These are phyloP conservation scores for Pecten maximus DNA, from an alignment of 2,888 invertebrate species.

Conservation along the genomic window DNA sequence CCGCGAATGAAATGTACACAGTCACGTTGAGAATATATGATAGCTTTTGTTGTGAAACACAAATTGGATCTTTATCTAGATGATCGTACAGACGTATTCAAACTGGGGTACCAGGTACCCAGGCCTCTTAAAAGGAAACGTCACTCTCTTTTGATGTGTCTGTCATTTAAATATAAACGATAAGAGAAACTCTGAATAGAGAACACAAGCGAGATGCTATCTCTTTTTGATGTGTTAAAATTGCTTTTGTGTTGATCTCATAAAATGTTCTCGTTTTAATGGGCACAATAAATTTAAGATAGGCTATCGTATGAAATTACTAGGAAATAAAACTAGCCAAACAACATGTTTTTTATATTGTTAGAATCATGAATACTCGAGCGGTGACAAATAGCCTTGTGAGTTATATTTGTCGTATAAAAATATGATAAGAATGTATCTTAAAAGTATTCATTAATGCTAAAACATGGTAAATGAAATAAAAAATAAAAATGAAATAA, in stretches of 20 bases:
- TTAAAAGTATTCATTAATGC: background rate
- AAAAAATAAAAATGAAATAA: background rate
- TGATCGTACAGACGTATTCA: background rate
- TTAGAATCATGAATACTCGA: background rate
- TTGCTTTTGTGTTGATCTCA: background rate
- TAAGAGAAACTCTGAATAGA: background rate
- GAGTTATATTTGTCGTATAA: background rate
- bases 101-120: background rate
- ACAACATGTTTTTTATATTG: background rate
- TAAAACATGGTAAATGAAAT: background rate
- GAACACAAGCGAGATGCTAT: background rate
- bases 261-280: background rate
- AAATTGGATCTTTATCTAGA: conserved; percentile 7
- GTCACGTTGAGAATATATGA: background rate
- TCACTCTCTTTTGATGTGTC: background rate
- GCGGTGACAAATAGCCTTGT: background rate
- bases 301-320: background rate
- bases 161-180: background rate
- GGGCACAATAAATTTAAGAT: background rate
- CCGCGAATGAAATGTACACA: background rate
- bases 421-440: conserved; percentile 6
- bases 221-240: conserved; percentile 15
- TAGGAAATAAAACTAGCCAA: background rate
- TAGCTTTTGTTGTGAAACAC: background rate
- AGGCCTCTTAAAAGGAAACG: background rate